Conservation (phyloP, 2,888 invertebrate genomes). For the Pantelozetes paolii region DNA sequence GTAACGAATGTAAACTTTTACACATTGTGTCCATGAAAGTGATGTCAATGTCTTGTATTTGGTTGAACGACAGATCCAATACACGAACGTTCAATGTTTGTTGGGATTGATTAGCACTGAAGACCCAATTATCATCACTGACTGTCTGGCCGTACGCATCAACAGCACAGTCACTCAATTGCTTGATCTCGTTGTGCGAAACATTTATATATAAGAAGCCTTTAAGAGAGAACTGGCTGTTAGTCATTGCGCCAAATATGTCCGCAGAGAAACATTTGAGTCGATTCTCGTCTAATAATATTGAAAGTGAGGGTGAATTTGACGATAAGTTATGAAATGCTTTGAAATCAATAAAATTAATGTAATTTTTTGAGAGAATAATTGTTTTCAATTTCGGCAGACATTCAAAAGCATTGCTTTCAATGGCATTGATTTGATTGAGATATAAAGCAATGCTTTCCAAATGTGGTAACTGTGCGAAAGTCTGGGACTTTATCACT, state of each 20-base stretch:
- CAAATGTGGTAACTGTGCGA: constrained; percentile 66
- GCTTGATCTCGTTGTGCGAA: constrained; percentile 64
- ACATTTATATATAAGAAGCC: constrained; percentile 60
- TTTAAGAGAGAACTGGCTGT: not conserved
- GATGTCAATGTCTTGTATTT: constrained; percentile 61
- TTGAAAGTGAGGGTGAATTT: constrained; percentile 27
- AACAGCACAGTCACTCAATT: constrained; percentile 49
- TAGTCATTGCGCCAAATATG: constrained; percentile 15
- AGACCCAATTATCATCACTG: constrained; percentile 5
- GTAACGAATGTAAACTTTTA: constrained; percentile 62
- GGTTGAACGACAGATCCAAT: constrained; percentile 68
- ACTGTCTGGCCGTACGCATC: not conserved
- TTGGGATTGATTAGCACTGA: constrained; percentile 13
- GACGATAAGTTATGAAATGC: constrained; percentile 70
- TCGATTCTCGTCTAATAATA: constrained; percentile 42
- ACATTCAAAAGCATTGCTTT: constrained; percentile 68
- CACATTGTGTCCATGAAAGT: constrained; percentile 63
- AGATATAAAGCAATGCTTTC: constrained; percentile 71
- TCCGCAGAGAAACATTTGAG: constrained; percentile 37
- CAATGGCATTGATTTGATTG: constrained; percentile 67
- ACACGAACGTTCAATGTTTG: constrained; percentile 43
- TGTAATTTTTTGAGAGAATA: constrained; percentile 75
- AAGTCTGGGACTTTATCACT: constrained; percentile 64
- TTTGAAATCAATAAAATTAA: constrained; percentile 66
- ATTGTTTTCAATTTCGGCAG: constrained; percentile 73